A percentile compares a stretch with the other conserved stretches of the same genome.
phyloP scores from a whole-genome alignment of 2,797 vertebrate genomes.

The Kryptolebias ocellatus region DNA sequence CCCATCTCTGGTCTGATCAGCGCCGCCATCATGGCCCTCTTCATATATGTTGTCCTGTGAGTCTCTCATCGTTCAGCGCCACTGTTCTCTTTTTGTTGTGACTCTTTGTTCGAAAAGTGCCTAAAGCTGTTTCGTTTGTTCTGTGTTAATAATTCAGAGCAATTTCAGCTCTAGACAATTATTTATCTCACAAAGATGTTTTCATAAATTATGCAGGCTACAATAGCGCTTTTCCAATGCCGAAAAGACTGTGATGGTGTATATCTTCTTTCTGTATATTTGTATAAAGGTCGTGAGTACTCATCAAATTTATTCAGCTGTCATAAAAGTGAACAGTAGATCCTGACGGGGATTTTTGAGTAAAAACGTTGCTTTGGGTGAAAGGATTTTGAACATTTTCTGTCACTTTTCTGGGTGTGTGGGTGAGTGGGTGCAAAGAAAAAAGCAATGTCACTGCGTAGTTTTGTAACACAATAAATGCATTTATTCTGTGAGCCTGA shows the following conservation, averaged over 20 bases:
- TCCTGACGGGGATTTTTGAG: no score
- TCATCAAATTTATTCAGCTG: conserved; percentile 29
- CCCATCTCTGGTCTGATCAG: conserved; percentile 94
- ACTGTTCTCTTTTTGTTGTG: conserved; percentile 3
- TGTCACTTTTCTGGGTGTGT: not conserved
- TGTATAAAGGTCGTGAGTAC: conserved; percentile 51
- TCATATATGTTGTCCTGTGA: conserved; percentile 82
- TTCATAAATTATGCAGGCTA: conserved; percentile 25
- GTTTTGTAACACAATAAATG: not conserved
- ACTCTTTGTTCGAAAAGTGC: conserved; percentile 18
- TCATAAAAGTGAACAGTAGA: no score
- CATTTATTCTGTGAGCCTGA: not conserved
- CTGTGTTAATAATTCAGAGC: conserved; percentile 8
- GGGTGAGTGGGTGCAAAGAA: not conserved
- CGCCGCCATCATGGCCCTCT: conserved; percentile 93
- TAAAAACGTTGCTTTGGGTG: conserved; percentile 23
- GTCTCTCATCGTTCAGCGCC: conserved; percentile 20
- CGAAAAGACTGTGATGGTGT: conserved; percentile 44
- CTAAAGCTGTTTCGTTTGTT: conserved; percentile 10
- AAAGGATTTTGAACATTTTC: conserved; percentile 20
- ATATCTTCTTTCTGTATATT: conserved; percentile 58
- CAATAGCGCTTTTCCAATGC: conserved; percentile 34
- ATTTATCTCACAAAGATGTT: conserved; percentile 19
- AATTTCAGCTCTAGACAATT: conserved; percentile 12
- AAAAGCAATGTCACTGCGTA: not conserved